phyloP scores from a whole-genome alignment of 2,113 vertebrate genomes.

The Glaucidium brasilianum region DNA sequence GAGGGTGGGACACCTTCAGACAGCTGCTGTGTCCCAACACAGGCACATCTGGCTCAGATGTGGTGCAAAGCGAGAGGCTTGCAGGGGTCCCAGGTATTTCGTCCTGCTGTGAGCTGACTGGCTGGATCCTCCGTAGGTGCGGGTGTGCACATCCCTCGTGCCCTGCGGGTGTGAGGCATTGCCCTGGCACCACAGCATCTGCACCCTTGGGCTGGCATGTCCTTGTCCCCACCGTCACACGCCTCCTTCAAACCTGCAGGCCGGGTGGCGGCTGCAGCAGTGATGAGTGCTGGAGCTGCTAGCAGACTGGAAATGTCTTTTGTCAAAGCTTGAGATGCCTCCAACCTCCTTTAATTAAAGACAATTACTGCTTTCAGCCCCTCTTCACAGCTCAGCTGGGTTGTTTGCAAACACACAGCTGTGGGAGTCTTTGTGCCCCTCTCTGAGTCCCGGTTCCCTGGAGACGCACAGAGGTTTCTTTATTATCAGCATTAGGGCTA shows the following conservation, averaged over 20 bases:
- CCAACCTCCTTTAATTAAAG: slow-evolving; percentile 85
- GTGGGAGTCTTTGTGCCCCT: slow-evolving; percentile 73
- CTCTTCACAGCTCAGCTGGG: slow-evolving; percentile 78
- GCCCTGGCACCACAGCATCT: not conserved
- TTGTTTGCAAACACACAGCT: slow-evolving; percentile 87
- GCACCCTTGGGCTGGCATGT: accelerated
- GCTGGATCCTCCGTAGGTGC: not conserved
- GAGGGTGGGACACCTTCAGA: not conserved
- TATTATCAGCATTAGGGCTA: slow-evolving; percentile 2
- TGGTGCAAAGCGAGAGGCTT: accelerated
- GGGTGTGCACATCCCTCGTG: accelerated
- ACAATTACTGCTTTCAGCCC: slow-evolving; percentile 86
- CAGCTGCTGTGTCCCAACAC: not conserved
- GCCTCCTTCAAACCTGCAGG: not conserved
- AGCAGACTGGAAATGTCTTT: slow-evolving; percentile 77
- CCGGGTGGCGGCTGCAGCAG: not conserved
- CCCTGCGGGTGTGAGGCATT: accelerated
- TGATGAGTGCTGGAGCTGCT: slow-evolving; percentile 54
- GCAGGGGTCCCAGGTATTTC: not conserved
- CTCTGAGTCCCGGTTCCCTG: slow-evolving; percentile 63
- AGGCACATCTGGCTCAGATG: not conserved
- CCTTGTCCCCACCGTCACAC: accelerated
- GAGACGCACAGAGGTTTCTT: slow-evolving; percentile 74
- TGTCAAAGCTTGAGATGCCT: slow-evolving; percentile 77
- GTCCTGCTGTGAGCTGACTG: not conserved